Evolutionary conservation across 2,113 vertebrate species (phyloP), one percentile per base, ranked within the genome.

Genomic region (Carollia perspicillata): DNA sequence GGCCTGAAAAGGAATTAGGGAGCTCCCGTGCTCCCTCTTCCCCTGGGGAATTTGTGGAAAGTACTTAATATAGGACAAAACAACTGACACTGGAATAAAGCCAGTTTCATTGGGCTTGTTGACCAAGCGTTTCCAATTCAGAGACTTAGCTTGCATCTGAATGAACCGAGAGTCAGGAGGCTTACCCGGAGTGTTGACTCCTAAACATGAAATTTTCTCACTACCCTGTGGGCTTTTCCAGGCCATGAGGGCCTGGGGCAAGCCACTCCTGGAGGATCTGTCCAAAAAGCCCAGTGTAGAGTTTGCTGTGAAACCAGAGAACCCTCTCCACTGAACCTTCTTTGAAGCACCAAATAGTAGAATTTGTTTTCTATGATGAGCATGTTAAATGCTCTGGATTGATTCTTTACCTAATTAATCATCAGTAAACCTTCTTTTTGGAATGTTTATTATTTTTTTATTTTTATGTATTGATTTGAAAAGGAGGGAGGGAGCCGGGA

Each of bases 1-100:
- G 81, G 30, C 14, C 83, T 93, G 85, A 58, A 93, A 84, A 93
- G 5, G 12, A 68, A 72, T 77, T 53, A 2, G 74, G 74, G 74
- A 77, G 23, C 60, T 66, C 26, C 53, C 30, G 53, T 94, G 47
- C 35, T 91, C 77, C n/a, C 20, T 66, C 69, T 42, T 85, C 81
- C 55, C 77, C n/a, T 23, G 78, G 78, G 40, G 81, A 87, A 40
- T 60, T 72, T 74, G 69, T 93, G 72, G 30, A 35, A 89, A 44
- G 17, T 92, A 83, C n/a, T 95, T 90, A 90, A 88, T 85, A 40
- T 63, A 91, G 72, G 78, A 85, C 72, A 90, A 89, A 96, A 65
- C 40, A 77, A 89, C 53, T 26, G 87, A 79, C 22, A n/a, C 2
- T 4, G 1, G 68, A 91, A 81, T 66, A 85, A 93, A 90, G 37